Evolutionary conservation across 2,113 vertebrate genomes (phyloP), one percentile per base, ranked within the genome.

Genomic region (Dunckerocampus dactyliophorus): DNA sequence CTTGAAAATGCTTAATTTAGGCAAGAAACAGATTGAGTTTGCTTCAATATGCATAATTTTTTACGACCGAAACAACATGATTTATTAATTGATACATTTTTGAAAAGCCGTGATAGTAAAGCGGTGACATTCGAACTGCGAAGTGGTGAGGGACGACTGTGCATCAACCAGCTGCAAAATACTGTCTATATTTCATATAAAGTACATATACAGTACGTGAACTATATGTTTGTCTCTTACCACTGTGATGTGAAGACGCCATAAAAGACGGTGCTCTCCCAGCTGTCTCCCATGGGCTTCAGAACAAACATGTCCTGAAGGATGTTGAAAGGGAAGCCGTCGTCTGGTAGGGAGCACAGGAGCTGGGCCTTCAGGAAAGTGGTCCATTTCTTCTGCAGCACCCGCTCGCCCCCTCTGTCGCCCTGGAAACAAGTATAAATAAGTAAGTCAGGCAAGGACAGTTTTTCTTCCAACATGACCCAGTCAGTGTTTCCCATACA

Each of bases 221-320:
- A 49, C 19, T 8, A 8, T 12, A 20, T 3, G 21, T 49, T 6
- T 0, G 20, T 16, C 45, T 56, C 92, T 79, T 87, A 98, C 97
- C 97, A 99, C 79, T 99, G 97, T 0, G 96, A 96, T 0, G 94
- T 96, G 89, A 99, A 99, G 80, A 97, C 95, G 0, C 97, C 96
- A 0, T 97, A 99, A 85, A 98, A 98, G 43, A 94, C 80, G 0
- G 94, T 95, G 56, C 90, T 89, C 43, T 73, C 90, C 97, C 95
- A 95, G 85, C 64, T 85, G 71, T 89, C 88, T 56, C 91, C 90
- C 0, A 83, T 89, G 0, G 95, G 93, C 10, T 91, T 95, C 69
- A 99, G 88, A 4, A 95, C 95, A 24, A 97, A 99, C 88, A 98
- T 89, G 6, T 98, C 96, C 86, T 95, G 95, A 72, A 99, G 93